Percentiles rank a stretch among this genome's conserved stretches.
Conservation (phyloP, 2,888 invertebrate genomes). For the Leptura quadrifasciata region DNA sequence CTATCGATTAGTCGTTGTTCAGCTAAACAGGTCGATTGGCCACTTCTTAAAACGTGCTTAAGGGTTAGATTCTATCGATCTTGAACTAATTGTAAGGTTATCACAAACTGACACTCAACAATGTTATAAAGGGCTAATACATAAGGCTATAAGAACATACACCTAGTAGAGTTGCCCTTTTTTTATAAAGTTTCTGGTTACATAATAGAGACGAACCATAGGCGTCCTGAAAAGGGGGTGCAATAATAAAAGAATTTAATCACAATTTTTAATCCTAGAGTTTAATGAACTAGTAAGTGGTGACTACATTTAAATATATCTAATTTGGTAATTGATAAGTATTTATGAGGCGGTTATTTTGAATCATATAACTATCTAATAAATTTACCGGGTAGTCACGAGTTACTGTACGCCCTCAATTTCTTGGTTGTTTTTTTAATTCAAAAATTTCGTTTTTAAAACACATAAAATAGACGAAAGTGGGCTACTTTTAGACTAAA, state of each 20-base stretch:
- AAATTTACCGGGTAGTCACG: no score
- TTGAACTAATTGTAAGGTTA: conserved; percentile 42
- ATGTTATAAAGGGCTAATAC: conserved; percentile 25
- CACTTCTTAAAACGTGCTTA: conserved; percentile 50
- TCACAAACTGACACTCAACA: conserved; percentile 38
- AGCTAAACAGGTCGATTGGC: conserved; percentile 46
- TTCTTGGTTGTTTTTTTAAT: no score
- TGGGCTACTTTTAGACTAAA: no score
- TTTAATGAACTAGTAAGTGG: no score
- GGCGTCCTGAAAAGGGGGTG: neutral
- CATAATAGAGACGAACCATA: conserved; percentile 25
- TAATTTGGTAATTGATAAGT: no score
- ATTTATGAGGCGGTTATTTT: no score
- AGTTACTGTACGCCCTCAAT: no score
- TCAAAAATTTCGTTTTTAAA: no score
- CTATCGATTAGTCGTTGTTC: conserved; percentile 29
- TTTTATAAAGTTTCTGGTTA: conserved; percentile 28
- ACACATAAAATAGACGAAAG: no score
- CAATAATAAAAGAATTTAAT: conserved; percentile 4
- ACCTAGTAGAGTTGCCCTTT: conserved; percentile 32
- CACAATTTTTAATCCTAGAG: no score
- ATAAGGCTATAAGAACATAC: conserved; percentile 10
- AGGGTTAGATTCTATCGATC: conserved; percentile 39
- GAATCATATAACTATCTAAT: no score
- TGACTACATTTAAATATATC: no score